Evolutionary conservation across 2,113 vertebrate species (phyloP).

Genomic region (Apteryx mantelli): DNA sequence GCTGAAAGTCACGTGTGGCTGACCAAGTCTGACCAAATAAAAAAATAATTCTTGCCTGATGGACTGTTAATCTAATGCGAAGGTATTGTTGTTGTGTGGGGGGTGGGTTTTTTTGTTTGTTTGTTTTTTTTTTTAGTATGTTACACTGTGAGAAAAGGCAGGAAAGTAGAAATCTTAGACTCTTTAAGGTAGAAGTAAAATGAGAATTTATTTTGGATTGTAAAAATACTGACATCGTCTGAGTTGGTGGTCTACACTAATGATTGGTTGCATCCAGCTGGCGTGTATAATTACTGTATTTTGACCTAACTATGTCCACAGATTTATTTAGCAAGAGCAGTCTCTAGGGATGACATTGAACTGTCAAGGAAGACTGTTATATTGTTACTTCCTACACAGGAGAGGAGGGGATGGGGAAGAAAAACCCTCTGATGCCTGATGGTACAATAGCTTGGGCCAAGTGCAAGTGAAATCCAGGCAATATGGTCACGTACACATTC

Average conservation of each 20-base stretch:
- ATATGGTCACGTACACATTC: background rate
- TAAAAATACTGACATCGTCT: background rate
- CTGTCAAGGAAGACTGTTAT: background rate
- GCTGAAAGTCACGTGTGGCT: constrained; percentile 48
- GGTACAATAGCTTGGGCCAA: background rate
- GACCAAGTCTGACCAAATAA: constrained; percentile 39
- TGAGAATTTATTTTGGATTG: background rate
- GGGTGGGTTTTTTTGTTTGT: too few relatives aligned
- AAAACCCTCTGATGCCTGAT: background rate
- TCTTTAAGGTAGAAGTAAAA: constrained; percentile 12
- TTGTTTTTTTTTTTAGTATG: background rate
- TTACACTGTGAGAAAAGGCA: background rate
- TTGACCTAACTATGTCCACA: background rate
- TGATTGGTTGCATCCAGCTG: constrained; percentile 6
- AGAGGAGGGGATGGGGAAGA: background rate
- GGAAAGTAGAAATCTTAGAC: background rate
- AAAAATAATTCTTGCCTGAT: constrained; percentile 28
- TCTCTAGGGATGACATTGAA: constrained; percentile 8
- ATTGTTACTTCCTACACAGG: background rate
- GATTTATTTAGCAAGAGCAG: background rate
- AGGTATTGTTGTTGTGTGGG: background rate
- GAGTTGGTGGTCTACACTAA: background rate
- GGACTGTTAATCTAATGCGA: constrained; percentile 22
- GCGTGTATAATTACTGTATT: background rate
- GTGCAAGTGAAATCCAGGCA: constrained; percentile 3